Evolutionary conservation across 1,140 invertebrate species (phyloP).

Genomic region (Sminthurides bifidus): DNA sequence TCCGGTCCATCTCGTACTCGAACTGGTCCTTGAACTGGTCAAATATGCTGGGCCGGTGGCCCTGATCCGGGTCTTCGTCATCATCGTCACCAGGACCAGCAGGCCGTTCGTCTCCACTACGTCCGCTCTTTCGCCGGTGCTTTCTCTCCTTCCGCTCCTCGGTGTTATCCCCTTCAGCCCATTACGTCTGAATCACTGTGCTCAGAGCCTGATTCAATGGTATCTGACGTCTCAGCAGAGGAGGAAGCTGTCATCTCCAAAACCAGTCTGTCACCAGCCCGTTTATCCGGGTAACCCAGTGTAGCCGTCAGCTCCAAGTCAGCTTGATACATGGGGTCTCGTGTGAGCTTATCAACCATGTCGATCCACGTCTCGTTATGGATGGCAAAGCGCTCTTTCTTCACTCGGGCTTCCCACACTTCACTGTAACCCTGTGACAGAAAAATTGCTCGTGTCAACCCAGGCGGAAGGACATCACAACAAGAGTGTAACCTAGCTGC

Average conservation of each 20-base stretch:
- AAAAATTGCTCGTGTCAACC: no score
- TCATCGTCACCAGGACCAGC: slow-evolving; percentile 4
- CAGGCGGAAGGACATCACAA: no score
- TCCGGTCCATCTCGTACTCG: slow-evolving; percentile 24
- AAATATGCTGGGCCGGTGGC: slow-evolving; percentile 18
- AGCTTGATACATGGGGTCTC: background rate
- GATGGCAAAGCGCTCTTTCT: slow-evolving; percentile 85
- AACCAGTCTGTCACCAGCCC: background rate
- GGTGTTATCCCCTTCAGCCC: background rate
- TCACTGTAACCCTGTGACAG: slow-evolving; percentile 59
- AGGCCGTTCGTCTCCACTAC: background rate
- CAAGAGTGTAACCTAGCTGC: no score
- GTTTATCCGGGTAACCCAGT: background rate
- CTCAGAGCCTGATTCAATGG: slow-evolving; percentile 7
- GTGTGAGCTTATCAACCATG: slow-evolving; percentile 58
- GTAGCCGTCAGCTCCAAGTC: background rate
- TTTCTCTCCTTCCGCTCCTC: background rate
- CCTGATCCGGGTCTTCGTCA: slow-evolving; percentile 15
- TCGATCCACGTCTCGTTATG: slow-evolving; percentile 97
- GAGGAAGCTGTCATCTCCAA: background rate
- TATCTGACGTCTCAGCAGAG: slow-evolving; percentile 7
- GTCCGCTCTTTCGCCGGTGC: background rate
- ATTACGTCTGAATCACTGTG: background rate
- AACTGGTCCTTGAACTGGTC: slow-evolving; percentile 28
- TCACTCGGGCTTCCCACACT: slow-evolving; percentile 83